Base-by-base conservation (phyloP, 2,113 vertebrate genomes). In the Eretmochelys imbricata region DNA sequence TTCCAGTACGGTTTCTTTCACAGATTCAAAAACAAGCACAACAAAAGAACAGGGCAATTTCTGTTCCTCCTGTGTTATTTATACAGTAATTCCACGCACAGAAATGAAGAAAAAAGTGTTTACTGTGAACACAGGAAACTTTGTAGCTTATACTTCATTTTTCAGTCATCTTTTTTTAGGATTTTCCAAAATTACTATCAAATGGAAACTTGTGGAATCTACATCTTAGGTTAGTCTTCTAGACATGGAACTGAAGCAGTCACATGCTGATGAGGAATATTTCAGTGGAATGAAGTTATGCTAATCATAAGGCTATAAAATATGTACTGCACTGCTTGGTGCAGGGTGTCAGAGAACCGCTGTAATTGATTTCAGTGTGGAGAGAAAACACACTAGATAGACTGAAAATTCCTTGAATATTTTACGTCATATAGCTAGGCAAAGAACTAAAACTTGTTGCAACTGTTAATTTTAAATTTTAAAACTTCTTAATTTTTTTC, bases 241-340 rank as follows among this genome's bases (percentile, higher is more conserved):
- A 92, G 57, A 93, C 84, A 87, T 95, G 76, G 29, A 95, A 62
- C 89, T 83, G 95, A 94, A 95, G 49, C 27, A 1, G 2, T 29
- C 4, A 0, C 0, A 0, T 2, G 0, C n/a, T 25, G 79, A 42
- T 10, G 82, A 94, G 57, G 91, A 93, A 91, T 49, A 80, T 72
- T 86, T 1, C 1, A 80, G 25, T 48, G 80, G 87, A 88, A 92
- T 50, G 82, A 95, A 96, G 80, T 94, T 95, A 88, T 51, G 90
- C 54, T 95, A 90, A 97, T 96, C 1, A 3, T 78, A 95, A 96
- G 65, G 76, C n/a, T 42, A 91, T 75, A 78, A 94, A 97, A 84
- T 82, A 94, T 10, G 57, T 3, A 62, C 50, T 75, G 31, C 89
- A 80, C 91, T 42, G 78, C 88, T 88, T 11, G 96, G 95, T 49